Evolutionary conservation across 2,888 invertebrate genomes (phyloP), one percentile per base, ranked within the genome.

Genomic region (Gnatocerus cornutus): DNA sequence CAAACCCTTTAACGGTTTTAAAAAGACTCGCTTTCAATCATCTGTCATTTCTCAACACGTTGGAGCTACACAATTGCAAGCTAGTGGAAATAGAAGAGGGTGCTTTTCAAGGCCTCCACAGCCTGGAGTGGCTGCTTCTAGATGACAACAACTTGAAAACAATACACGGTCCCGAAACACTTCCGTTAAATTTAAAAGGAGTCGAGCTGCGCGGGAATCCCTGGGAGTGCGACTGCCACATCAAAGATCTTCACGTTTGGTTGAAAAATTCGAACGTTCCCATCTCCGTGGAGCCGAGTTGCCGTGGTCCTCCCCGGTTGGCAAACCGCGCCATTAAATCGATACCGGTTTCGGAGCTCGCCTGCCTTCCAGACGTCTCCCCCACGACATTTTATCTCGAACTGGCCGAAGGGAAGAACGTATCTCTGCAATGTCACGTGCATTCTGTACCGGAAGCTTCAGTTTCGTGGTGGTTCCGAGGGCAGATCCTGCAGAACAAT

Each of bases 191-290:
- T 64, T 86, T 96, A 74, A 91, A 93, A 78, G 94, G 93, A 27
- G 76, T 81, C n/a, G 91, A 93, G 78, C 86, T 96, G 77, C 92
- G 95, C 82, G 92, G 92, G 82, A 96, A 96, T 87, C 91, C 92
- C 75, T 96, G 96, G 96, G 89, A 91, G 76, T 97, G 96, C 85
- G 94, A 96, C 84, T 97, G 96, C 84, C 90, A 91, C 77, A 87
- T 96, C 79, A 87, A 91, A 76, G 91, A 93, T 80, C 86, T 96
- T 79, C 90, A 93, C 80, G 86, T 88, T 71, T 96, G 95, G 95
- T 87, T 96, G 78, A 87, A 88, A 74, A 90, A 90, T 81, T 91
- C 92, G 81, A 92, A 91, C 80, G 91, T 93, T 74, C 93, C 94
- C 6, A 91, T 93, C 80, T 89, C 91, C 29, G 90, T 91, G 63